Percentiles rank a stretch among this genome's conserved stretches.
Evolutionary conservation across 1,140 invertebrate genomes (phyloP).

Genomic region (Brachionus rotundiformis): DNA sequence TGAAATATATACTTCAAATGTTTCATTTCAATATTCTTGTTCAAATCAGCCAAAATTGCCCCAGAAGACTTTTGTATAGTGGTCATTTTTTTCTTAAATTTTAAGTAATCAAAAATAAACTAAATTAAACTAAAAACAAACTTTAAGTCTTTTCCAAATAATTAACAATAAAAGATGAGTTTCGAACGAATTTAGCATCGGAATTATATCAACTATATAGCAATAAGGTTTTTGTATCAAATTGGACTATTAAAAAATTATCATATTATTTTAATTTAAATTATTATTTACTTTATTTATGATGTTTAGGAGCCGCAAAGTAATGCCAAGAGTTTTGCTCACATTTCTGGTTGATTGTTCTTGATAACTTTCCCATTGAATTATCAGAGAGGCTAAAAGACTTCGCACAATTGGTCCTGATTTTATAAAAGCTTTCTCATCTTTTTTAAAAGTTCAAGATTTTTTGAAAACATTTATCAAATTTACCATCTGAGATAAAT

Average conservation of each 20-base stretch:
- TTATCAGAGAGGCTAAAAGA: constrained; percentile 15
- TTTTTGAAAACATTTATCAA: neutral
- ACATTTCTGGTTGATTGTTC: constrained; percentile 46
- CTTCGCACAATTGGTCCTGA: constrained; percentile 35
- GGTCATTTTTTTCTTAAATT: constrained; percentile 29
- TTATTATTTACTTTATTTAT: constrained; percentile 31
- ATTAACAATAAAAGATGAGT: constrained; percentile 42
- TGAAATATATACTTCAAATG: constrained; percentile 40
- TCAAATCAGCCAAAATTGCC: constrained; percentile 2
- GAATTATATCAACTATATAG: constrained; percentile 37
- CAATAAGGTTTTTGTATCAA: constrained; percentile 25
- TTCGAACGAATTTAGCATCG: constrained; percentile 33
- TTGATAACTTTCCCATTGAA: constrained; percentile 51
- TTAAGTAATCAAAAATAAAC: neutral
- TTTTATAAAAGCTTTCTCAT: constrained; percentile 48
- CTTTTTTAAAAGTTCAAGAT: neutral
- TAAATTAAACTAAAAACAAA: neutral
- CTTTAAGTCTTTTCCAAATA: constrained; percentile 36
- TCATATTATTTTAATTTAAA: no score
- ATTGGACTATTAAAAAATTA: no score
- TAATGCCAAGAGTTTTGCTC: constrained; percentile 11
- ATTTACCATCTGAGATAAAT: constrained; percentile 29
- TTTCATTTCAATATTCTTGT: constrained; percentile 41
- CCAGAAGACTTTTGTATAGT: neutral
- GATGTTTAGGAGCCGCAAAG: neutral